phyloP scores from a whole-genome alignment of 2,113 vertebrate species.

The Vireo altiloquus region DNA sequence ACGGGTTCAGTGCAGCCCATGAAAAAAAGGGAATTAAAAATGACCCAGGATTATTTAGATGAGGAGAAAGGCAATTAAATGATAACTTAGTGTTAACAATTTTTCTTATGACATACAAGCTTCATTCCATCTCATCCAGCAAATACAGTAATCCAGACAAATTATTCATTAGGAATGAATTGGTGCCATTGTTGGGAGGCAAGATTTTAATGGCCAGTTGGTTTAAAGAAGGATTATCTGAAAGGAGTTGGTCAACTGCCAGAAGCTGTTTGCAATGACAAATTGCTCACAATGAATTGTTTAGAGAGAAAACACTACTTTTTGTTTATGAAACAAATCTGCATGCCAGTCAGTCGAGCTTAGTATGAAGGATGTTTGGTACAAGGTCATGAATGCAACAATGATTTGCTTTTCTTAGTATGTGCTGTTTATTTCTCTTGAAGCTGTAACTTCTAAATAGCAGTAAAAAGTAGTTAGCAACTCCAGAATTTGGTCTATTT shows the following conservation, averaged over 20 bases:
- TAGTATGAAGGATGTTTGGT: conserved; percentile 15
- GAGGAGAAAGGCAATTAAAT: conserved; percentile 35
- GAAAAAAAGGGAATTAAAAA: neutral
- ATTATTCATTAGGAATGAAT: conserved; percentile 63
- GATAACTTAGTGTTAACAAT: conserved; percentile 32
- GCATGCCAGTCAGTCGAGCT: conserved; percentile 22
- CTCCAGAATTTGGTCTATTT: neutral
- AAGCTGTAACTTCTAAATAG: neutral
- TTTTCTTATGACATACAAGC: conserved; percentile 33
- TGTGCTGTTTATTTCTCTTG: conserved; percentile 2
- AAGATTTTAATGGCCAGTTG: conserved; percentile 66
- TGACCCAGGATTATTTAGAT: neutral
- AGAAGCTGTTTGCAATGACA: conserved; percentile 67
- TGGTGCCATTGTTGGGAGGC: conserved; percentile 45
- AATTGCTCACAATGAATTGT: conserved; percentile 66
- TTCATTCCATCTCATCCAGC: conserved; percentile 39
- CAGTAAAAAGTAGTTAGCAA: neutral
- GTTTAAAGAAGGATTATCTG: conserved; percentile 65
- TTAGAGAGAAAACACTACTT: conserved; percentile 71
- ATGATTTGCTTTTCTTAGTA: conserved; percentile 12
- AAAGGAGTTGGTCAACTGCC: conserved; percentile 65
- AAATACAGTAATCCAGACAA: conserved; percentile 60
- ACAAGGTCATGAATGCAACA: conserved; percentile 19
- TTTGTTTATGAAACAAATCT: conserved; percentile 71
- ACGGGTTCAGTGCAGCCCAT: neutral